Conservation (phyloP, 2,888 invertebrate genomes). For the Lamproptera curius region DNA sequence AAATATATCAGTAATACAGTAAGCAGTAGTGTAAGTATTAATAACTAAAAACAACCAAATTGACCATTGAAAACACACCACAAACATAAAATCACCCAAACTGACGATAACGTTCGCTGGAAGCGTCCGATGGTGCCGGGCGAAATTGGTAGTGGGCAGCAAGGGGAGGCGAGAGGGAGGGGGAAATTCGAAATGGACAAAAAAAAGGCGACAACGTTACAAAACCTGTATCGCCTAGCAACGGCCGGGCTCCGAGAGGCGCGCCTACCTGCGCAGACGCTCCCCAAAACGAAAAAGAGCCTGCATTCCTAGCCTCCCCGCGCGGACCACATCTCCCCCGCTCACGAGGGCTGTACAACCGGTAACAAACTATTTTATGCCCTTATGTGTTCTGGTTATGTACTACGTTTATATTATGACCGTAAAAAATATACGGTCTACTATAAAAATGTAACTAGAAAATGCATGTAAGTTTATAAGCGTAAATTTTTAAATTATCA, state of each 20-base stretch:
- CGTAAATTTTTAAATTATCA: too few relatives aligned
- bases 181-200: conserved; percentile 12
- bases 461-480: too few relatives aligned
- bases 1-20: too few relatives aligned
- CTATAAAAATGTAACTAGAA: too few relatives aligned
- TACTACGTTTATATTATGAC: too few relatives aligned
- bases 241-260: conserved; percentile 37
- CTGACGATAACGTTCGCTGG: not conserved
- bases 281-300: conserved; percentile 75
- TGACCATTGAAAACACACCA: too few relatives aligned
- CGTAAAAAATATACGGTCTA: too few relatives aligned
- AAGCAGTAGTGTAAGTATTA: too few relatives aligned
- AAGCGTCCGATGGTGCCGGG: conserved; percentile 5
- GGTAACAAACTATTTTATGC: not conserved
- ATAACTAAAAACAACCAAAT: too few relatives aligned
- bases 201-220: conserved; percentile 19
- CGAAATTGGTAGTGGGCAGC: conserved; percentile 13
- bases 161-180: too few relatives aligned
- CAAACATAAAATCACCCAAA: not conserved
- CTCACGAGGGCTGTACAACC: conserved; percentile 8
- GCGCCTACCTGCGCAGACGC: conserved; percentile 75
- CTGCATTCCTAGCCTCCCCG: conserved; percentile 65
- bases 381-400: too few relatives aligned
- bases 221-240: conserved; percentile 38
- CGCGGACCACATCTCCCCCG: conserved; percentile 39